Percentiles rank a stretch among this genome's conserved stretches.
Conservation (phyloP, 2,797 vertebrate species). For the Propithecus deckenii region DNA sequence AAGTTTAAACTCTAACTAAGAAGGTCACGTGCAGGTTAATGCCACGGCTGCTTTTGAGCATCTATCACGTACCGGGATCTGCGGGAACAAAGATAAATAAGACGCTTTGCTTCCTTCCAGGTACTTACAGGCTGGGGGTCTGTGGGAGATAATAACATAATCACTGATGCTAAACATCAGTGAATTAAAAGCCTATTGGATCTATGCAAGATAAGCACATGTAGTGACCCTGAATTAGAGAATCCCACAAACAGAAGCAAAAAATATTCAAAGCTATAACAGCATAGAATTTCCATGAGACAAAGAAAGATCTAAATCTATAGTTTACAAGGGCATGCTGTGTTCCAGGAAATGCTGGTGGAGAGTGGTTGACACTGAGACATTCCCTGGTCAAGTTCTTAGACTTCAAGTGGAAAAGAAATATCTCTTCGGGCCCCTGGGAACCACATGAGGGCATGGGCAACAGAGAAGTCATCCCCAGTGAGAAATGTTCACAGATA, state of each 20-base stretch:
- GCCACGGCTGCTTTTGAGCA: background rate
- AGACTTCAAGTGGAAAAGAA: conserved; percentile 38
- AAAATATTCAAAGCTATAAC: background rate
- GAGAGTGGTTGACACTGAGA: background rate
- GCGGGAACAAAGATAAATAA: background rate
- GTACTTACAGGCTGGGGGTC: background rate
- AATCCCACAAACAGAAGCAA: background rate
- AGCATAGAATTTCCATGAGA: background rate
- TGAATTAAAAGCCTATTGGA: background rate
- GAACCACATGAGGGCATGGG: background rate
- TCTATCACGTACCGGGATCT: background rate
- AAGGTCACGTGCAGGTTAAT: background rate
- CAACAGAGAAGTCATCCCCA: background rate
- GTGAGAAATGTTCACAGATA: background rate
- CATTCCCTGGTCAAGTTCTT: background rate
- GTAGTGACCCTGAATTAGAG: background rate
- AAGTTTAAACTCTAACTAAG: background rate
- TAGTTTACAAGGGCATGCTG: background rate
- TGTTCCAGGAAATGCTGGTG: background rate
- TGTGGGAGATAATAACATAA: background rate
- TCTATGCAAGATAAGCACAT: background rate
- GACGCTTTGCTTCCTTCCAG: background rate
- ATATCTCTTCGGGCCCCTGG: background rate
- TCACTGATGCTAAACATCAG: background rate
- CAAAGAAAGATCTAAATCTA: background rate